A percentile compares a stretch with the other conserved stretches of the same genome.
These are phyloP conservation scores for Rhaphigaster nebulosa DNA, from an alignment of 2,888 invertebrate species.

Conservation along the genomic window DNA sequence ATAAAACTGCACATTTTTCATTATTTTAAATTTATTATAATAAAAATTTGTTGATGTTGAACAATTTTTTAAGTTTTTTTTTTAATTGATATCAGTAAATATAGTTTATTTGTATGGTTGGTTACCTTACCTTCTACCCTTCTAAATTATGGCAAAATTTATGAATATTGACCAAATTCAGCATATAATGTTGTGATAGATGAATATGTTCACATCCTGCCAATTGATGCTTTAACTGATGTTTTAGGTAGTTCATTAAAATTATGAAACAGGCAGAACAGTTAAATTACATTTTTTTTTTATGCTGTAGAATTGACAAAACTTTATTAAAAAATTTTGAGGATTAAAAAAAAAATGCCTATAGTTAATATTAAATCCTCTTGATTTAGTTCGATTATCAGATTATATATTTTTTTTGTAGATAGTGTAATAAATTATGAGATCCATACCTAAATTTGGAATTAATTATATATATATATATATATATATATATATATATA, in stretches of 20 bases:
- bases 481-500: too few species aligned
- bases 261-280: background rate
- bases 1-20: background rate
- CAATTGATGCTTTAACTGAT: background rate
- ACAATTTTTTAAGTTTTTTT: too few species aligned
- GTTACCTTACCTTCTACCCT: conserved; percentile 6
- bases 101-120: background rate
- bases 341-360: too few species aligned
- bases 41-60: conserved; percentile 43
- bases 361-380: background rate
- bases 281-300: background rate
- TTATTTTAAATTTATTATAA: conserved; percentile 33
- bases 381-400: background rate
- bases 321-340: background rate
- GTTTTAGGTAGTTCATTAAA: background rate
- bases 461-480: too few species aligned
- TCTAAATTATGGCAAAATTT: background rate
- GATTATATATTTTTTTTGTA: background rate
- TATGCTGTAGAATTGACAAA: background rate
- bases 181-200: background rate
- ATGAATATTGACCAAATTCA: background rate
- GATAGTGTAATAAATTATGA: background rate
- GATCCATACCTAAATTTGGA: too few species aligned
- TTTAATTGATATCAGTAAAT: background rate
- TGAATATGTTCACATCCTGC: background rate